Percentiles rank a stretch among this genome's conserved stretches.
Evolutionary conservation across 2,797 vertebrate genomes (phyloP).

Genomic region (Fistularia tabacaria): DNA sequence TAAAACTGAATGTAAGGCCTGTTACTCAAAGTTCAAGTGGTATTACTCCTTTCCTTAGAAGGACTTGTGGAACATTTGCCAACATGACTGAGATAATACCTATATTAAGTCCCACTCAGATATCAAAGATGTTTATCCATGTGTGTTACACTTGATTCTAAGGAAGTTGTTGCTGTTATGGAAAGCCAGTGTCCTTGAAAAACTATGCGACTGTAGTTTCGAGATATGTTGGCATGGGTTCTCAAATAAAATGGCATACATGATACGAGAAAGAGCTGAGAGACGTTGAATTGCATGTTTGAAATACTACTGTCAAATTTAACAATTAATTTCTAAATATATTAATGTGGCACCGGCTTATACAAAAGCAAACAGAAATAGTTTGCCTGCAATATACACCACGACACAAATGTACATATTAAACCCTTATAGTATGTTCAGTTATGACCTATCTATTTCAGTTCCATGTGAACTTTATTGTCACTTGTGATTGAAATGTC

Average conservation of each 20-base stretch:
- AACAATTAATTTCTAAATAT: not conserved
- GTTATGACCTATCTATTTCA: no score
- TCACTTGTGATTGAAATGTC: no score
- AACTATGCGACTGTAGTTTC: constrained; percentile 34
- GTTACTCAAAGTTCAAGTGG: constrained; percentile 54
- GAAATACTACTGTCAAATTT: not conserved
- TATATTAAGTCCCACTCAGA: constrained; percentile 62
- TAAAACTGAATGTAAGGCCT: constrained; percentile 47
- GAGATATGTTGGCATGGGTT: constrained; percentile 12
- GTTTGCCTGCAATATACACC: no score
- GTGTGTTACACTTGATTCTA: constrained; percentile 31
- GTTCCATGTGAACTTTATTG: no score
- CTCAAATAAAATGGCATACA: constrained; percentile 15
- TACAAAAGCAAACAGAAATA: no score
- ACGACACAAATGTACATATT: no score
- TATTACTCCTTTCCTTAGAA: constrained; percentile 51
- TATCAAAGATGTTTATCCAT: constrained; percentile 53
- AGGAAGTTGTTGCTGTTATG: constrained; percentile 45
- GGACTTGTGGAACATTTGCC: constrained; percentile 48
- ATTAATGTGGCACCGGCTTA: no score
- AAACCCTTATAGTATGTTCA: no score
- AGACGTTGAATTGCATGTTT: not conserved
- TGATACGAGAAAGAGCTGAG: not conserved
- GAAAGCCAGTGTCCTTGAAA: constrained; percentile 38
- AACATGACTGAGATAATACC: constrained; percentile 56